Conservation (phyloP, 2,888 invertebrate genomes). For the Eustalomyia histrio region DNA sequence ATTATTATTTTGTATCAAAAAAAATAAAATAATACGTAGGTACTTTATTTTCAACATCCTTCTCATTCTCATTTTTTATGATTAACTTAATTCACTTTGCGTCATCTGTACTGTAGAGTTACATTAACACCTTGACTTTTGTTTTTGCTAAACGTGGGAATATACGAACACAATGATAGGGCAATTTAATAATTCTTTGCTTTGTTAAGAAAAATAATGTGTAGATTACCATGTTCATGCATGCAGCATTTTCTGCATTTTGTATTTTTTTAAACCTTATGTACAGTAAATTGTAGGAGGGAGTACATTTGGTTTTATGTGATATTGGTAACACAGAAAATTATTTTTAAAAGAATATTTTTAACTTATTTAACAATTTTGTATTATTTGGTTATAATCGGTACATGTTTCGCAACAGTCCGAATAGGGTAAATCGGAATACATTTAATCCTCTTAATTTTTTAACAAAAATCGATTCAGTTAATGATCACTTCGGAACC, state of each 20-base stretch:
- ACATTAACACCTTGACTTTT: slow-evolving; percentile 50
- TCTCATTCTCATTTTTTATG: slow-evolving; percentile 31
- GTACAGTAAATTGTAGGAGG: too few relatives aligned
- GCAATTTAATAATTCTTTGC: slow-evolving; percentile 42
- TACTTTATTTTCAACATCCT: slow-evolving; percentile 21
- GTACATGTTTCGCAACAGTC: too few relatives aligned
- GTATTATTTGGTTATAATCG: too few relatives aligned
- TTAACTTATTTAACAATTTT: too few relatives aligned
- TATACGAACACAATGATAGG: slow-evolving; percentile 46
- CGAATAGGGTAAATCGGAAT: too few relatives aligned
- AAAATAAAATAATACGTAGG: neutral
- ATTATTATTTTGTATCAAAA: slow-evolving; percentile 9
- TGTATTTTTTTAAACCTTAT: neutral
- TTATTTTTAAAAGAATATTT: too few relatives aligned
- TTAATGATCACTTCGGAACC: too few relatives aligned
- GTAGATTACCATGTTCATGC: slow-evolving; percentile 42
- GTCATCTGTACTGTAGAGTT: slow-evolving; percentile 46
- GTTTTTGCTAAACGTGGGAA: slow-evolving; percentile 52
- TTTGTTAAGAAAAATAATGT: slow-evolving; percentile 22
- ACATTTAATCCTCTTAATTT: too few relatives aligned
- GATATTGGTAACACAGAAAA: neutral
- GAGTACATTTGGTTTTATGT: neutral
- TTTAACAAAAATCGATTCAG: too few relatives aligned
- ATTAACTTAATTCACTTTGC: slow-evolving; percentile 35
- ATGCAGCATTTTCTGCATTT: slow-evolving; percentile 34